phyloP scores from a whole-genome alignment of 2,888 invertebrate species.

The Dioctria rufipes region DNA sequence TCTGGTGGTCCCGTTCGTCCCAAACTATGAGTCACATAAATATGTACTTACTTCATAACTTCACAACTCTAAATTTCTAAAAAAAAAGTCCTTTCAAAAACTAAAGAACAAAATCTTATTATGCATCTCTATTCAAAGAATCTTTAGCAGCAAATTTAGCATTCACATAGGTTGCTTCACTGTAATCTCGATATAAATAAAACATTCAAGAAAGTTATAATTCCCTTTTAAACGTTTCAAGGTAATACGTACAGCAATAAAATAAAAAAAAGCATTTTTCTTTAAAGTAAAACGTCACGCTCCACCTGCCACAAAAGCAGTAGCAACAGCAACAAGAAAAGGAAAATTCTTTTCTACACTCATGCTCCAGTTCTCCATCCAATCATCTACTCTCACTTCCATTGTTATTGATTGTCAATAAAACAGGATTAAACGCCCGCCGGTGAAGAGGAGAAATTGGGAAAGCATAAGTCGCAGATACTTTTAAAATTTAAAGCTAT shows the following conservation, averaged over 20 bases:
- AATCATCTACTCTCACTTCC: neutral
- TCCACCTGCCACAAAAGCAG: conserved; percentile 5
- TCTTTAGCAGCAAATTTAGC: neutral
- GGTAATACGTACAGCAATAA: conserved; percentile 10
- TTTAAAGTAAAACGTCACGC: conserved; percentile 28
- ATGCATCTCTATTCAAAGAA: too few relatives aligned
- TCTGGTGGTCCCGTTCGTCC: too few relatives aligned
- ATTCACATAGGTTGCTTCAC: conserved; percentile 3
- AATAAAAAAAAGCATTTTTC: neutral
- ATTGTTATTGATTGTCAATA: conserved; percentile 52
- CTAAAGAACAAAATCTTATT: too few relatives aligned
- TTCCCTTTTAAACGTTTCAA: conserved; percentile 15
- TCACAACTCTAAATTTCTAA: too few relatives aligned
- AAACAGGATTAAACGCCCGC: conserved; percentile 47
- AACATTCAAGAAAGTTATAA: conserved; percentile 25
- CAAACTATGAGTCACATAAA: too few relatives aligned
- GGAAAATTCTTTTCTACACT: neutral
- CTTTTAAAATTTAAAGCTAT: conserved; percentile 54
- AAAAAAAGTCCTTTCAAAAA: too few relatives aligned
- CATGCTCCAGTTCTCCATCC: neutral
- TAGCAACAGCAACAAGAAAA: neutral
- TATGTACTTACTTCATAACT: too few relatives aligned
- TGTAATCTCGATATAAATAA: conserved; percentile 27
- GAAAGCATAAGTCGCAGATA: conserved; percentile 46
- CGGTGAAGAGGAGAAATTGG: conserved; percentile 46